A percentile compares a stretch with the other conserved stretches of the same genome.
phyloP scores from a whole-genome alignment of 1,140 invertebrate species.

The Drosophila lacteicornis region DNA sequence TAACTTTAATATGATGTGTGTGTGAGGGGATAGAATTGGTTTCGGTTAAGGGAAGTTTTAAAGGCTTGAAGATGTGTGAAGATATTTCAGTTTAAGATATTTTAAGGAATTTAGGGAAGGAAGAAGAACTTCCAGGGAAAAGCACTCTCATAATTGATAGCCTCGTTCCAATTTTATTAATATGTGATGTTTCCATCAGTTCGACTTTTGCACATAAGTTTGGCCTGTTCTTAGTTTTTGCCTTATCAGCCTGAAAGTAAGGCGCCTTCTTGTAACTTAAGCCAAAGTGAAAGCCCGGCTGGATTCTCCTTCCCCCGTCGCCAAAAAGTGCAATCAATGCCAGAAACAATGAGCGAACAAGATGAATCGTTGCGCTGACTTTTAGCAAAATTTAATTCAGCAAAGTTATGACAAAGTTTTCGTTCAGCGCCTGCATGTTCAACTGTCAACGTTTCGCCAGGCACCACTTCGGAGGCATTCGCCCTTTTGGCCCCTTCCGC shows the following conservation, averaged over 20 bases:
- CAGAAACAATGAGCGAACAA: conserved; percentile 51
- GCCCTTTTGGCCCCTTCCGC: background rate
- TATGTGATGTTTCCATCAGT: conserved; percentile 11
- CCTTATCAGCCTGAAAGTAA: conserved; percentile 31
- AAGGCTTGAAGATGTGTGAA: background rate
- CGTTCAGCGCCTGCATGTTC: conserved; percentile 55
- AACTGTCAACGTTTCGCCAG: conserved; percentile 61
- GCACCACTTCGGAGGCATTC: background rate
- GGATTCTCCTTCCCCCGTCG: background rate
- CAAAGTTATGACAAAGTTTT: conserved; percentile 77
- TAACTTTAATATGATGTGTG: conserved; percentile 46
- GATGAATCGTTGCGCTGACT: conserved; percentile 52
- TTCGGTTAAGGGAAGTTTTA: conserved; percentile 5
- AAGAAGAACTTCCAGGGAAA: background rate
- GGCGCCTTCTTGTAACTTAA: conserved; percentile 8
- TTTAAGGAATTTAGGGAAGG: background rate
- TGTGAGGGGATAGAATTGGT: conserved; percentile 13
- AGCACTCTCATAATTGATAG: background rate
- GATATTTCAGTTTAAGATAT: background rate
- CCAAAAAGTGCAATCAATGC: conserved; percentile 49
- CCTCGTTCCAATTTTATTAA: background rate
- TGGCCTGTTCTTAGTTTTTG: conserved; percentile 16
- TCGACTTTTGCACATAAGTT: conserved; percentile 3
- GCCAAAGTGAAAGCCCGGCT: conserved; percentile 24
- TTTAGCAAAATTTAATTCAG: conserved; percentile 65